phyloP scores from a whole-genome alignment of 2,888 invertebrate species.

The Synanthedon tipuliformis region DNA sequence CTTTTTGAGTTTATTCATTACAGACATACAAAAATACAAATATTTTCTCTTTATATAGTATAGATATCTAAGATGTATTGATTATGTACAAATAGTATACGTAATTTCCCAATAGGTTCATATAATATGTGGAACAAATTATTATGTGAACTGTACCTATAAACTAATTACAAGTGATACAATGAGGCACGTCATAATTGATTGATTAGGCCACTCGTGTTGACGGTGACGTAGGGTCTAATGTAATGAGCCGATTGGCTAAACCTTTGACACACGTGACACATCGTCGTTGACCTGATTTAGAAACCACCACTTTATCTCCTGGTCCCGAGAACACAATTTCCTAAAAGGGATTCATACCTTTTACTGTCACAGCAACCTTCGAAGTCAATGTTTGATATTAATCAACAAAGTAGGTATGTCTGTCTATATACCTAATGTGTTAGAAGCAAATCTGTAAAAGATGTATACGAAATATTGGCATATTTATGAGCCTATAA shows the following conservation, averaged over 20 bases:
- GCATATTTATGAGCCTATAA: no score
- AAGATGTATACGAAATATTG: no score
- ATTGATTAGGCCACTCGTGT: background rate
- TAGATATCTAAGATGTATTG: no score
- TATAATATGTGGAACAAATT: background rate
- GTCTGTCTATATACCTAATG: no score
- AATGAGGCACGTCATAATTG: background rate
- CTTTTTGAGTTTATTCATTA: no score
- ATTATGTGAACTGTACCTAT: conserved; percentile 1
- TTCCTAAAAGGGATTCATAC: no score
- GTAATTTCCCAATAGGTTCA: conserved; percentile 1
- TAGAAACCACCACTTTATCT: background rate
- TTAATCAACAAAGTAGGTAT: no score
- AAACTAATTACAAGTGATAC: conserved; percentile 1
- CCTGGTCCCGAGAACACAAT: background rate
- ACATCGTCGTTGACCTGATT: background rate
- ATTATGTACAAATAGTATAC: background rate
- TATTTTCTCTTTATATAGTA: no score
- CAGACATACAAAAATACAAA: no score
- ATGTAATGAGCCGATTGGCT: background rate
- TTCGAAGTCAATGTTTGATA: no score
- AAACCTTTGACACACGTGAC: background rate
- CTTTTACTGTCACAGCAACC: no score
- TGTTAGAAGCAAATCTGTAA: no score
- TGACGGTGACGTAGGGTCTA: background rate